Conservation (phyloP, 2,888 invertebrate species). For the Bruchidius siliquastri region DNA sequence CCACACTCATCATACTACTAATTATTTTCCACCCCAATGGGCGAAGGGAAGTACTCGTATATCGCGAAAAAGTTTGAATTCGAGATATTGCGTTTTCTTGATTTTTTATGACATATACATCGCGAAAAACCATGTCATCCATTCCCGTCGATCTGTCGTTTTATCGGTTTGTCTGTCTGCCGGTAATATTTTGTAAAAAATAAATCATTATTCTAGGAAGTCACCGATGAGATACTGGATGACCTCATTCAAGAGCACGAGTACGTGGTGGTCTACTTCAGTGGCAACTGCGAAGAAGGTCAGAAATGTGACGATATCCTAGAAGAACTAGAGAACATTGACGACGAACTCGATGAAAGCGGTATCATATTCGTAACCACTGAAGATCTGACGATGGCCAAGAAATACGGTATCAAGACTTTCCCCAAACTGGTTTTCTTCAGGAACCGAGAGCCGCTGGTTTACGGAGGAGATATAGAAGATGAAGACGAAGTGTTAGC, state of each 20-base stretch:
- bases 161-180: too few species aligned
- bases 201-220: conserved; percentile 53
- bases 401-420: conserved; percentile 77
- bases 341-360: conserved; percentile 87
- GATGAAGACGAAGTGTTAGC: conserved; percentile 88
- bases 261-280: conserved; percentile 92
- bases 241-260: conserved; percentile 85
- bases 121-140: too few species aligned
- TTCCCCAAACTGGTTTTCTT: conserved; percentile 87
- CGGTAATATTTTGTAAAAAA: too few species aligned
- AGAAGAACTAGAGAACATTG: conserved; percentile 84
- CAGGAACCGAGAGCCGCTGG: conserved; percentile 82
- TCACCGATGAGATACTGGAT: conserved; percentile 83
- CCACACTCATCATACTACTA: too few species aligned
- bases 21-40: too few species aligned
- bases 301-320: conserved; percentile 82
- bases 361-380: conserved; percentile 93
- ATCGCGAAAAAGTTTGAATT: too few species aligned
- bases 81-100: too few species aligned
- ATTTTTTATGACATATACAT: too few species aligned
- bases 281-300: conserved; percentile 83
- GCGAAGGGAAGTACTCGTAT: too few species aligned
- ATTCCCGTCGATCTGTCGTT: too few species aligned
- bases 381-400: conserved; percentile 75
- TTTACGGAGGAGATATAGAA: conserved; percentile 77